phyloP scores from a whole-genome alignment of 2,797 vertebrate species.

The Tympanoctomys barrerae region DNA sequence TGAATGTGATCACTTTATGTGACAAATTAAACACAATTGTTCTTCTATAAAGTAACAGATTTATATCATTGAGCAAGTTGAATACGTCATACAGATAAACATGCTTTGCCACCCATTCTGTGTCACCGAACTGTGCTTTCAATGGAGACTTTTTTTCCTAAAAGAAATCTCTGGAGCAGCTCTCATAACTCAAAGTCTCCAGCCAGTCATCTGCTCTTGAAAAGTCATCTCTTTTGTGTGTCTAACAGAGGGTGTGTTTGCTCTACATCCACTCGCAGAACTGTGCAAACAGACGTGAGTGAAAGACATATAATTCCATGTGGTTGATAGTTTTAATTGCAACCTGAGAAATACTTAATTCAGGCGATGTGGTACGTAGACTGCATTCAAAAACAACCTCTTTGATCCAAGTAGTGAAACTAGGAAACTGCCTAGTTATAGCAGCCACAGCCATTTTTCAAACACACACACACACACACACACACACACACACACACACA shows the following conservation, averaged over 20 bases:
- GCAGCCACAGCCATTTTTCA: neutral
- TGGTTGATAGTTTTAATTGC: neutral
- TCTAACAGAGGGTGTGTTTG: neutral
- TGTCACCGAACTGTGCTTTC: neutral
- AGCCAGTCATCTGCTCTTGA: neutral
- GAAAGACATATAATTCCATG: neutral
- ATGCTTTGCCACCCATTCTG: neutral
- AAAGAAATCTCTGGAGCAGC: neutral
- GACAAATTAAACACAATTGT: neutral
- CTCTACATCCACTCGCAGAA: neutral
- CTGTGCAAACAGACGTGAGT: neutral
- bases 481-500: neutral
- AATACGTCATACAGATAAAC: neutral
- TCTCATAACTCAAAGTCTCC: neutral
- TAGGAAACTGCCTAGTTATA: neutral
- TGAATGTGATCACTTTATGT: neutral
- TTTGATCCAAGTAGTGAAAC: neutral
- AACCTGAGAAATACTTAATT: neutral
- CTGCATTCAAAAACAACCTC: neutral
- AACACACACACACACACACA: neutral
- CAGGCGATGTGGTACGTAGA: neutral
- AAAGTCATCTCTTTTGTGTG: neutral
- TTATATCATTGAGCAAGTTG: neutral
- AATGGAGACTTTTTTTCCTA: neutral
- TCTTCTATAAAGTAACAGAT: neutral